Evolutionary conservation across 2,888 invertebrate species (phyloP), one percentile per base, ranked within the genome.

Genomic region (Dascillus cervinus): DNA sequence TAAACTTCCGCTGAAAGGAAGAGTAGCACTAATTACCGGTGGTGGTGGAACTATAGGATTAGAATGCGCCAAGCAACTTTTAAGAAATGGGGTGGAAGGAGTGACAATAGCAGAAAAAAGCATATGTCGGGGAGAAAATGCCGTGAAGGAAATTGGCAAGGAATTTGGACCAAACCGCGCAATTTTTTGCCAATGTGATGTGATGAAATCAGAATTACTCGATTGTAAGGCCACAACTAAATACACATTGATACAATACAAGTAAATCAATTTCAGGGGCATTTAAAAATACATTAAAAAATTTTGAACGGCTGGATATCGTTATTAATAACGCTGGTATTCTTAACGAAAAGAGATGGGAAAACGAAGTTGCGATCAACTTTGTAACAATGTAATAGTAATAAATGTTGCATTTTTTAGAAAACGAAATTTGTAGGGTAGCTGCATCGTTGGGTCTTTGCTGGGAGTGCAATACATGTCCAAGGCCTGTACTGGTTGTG

Each of bases 21-120:
- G 79, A 61, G 77, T 81, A 34, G 81, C 77, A 15, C 64, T 84
- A 37, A 71, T 83, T 30, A 83, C 83, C 11, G 83, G 83, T 15
- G 82, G 77, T 23, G 80, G 80, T 8, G 73, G 75, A 29, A 82
- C 82, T 31, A 79, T 84, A 44, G 83, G 83, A 3, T 69, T 75
- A 30, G 73, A 77, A 2, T 78, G 77, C 50, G 75, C 75, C 42
- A 76, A 77, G 47, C 77, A 81, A 51, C 61, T 84, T 22, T 65
- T 83, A 26, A 74, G 75, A 53, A 72, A 77, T 49, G 82, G 82
- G n/a, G 41, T 32, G n/a, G 13, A 37, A n/a, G 59, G 79, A 73
- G 77, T 82, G 29, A 74, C 80, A 8, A 65, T 82, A 36, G 80
- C 81, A 51, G 82, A 82, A 56, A 73, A 77, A 34, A 76, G 81